Conservation (phyloP, 2,888 invertebrate genomes). For the Exocentrus adspersus region DNA sequence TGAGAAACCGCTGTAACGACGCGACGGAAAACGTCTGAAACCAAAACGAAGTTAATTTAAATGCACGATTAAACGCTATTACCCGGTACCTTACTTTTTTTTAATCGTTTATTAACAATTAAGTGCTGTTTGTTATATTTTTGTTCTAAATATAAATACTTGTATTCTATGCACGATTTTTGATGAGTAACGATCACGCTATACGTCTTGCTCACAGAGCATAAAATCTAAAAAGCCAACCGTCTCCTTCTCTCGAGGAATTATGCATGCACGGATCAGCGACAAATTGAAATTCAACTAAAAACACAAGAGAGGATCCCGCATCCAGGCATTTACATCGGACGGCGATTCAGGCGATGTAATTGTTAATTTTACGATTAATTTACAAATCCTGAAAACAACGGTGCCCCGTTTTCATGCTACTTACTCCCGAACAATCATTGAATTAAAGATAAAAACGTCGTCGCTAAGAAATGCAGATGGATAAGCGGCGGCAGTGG, state of each 20-base stretch:
- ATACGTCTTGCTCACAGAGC: conserved; percentile 9
- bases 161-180: too few relatives aligned
- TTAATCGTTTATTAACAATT: too few relatives aligned
- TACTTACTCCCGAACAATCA: conserved; percentile 41
- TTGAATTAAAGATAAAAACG: conserved; percentile 46
- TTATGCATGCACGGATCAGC: conserved; percentile 51
- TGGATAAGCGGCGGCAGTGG: conserved; percentile 36
- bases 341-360: conserved; percentile 5
- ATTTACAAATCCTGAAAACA: conserved; percentile 25
- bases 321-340: conserved; percentile 11
- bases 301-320: conserved; percentile 9
- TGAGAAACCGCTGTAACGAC: conserved; percentile 29
- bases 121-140: too few relatives aligned
- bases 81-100: too few relatives aligned
- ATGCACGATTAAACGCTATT: conserved; percentile 49
- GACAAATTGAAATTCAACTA: conserved; percentile 39
- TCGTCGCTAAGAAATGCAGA: conserved; percentile 44
- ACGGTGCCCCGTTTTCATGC: conserved; percentile 36
- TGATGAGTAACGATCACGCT: neutral
- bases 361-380: conserved; percentile 29
- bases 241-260: conserved; percentile 34
- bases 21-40: conserved; percentile 43
- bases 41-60: conserved; percentile 49
- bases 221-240: conserved; percentile 9
- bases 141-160: too few relatives aligned